Percentiles rank a stretch among this genome's conserved stretches.
Conservation (phyloP, 1,140 invertebrate genomes). For the Saccostrea cuccullata region DNA sequence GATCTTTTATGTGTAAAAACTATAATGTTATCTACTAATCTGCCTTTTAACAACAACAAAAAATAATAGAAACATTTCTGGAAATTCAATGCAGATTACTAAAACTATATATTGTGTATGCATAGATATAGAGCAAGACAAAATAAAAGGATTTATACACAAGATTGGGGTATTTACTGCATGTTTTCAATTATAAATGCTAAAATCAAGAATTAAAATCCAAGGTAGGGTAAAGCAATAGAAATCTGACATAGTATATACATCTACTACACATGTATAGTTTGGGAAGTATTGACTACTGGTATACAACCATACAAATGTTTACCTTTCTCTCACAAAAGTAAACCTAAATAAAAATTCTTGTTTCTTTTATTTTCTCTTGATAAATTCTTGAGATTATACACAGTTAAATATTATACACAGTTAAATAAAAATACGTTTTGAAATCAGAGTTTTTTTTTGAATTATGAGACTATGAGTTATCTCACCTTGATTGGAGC, state of each 20-base stretch:
- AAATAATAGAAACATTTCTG: too few relatives aligned
- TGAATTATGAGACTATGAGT: background rate
- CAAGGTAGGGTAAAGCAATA: background rate
- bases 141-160: too few relatives aligned
- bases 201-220: too few relatives aligned
- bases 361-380: background rate
- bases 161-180: too few relatives aligned
- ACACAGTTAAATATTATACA: background rate
- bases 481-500: slow-evolving; percentile 69
- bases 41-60: too few relatives aligned
- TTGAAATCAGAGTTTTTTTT: too few relatives aligned
- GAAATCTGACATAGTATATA: background rate
- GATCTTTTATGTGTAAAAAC: background rate
- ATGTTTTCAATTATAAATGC: too few relatives aligned
- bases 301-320: background rate
- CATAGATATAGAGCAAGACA: too few relatives aligned
- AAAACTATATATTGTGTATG: too few relatives aligned
- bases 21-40: too few relatives aligned
- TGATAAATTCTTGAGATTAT: background rate
- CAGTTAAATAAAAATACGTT: too few relatives aligned
- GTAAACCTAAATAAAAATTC: slow-evolving; percentile 2
- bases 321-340: slow-evolving; percentile 34
- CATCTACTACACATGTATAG: background rate
- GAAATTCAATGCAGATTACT: too few relatives aligned
- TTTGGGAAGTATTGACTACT: background rate